Base-by-base conservation (phyloP, 2,888 invertebrate genomes). In the Eupithecia insigniata region DNA sequence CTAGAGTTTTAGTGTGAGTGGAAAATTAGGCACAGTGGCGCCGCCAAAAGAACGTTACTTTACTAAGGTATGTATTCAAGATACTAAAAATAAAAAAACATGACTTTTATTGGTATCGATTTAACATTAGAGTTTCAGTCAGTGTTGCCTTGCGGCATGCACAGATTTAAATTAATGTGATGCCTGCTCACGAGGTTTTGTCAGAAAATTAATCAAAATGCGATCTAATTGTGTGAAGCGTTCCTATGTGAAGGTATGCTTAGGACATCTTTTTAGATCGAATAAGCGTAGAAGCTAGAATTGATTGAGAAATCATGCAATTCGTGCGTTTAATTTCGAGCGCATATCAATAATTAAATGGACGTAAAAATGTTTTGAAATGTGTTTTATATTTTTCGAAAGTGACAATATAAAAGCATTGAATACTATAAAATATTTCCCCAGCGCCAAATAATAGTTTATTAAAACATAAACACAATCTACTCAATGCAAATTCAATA, bases 401-500 rank as follows among this genome's bases (percentile, higher is more conserved):
- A 72, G 71, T 78, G 67, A 77, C 70, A 76, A 71, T 78, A 69
- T 76, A 55, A 55, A 79, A 79, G 76, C 76, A 43, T 74, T 71
- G 62, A 66, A 74, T 66, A 72, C 69, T 74, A 76, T 75, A 79
- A 77, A 76, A 82, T 79, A 75, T 70, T 79, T 76, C 82, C 78
- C 68, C 76, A 82, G 82, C 82, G 80, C 79, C 82, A 80, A 51
- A 75, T 76, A 77, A 72, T 78, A 70, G 66, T 69, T 58, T 76
- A 81, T 78, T 77, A 79, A 85, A 79, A 83, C 78, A 80, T 83
- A 82, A 84, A 86, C 84, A 88, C 87, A 85, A 83, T 87, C 93
- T 92, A 92, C 90, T 86, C 72, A 73, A 82, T 90, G 90, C 89
- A 90, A 90, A 88, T 90, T 89, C 89, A 92, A 89, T 90, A 83